Percentiles rank a stretch among this genome's conserved stretches.
phyloP scores from a whole-genome alignment of 2,113 vertebrate species.

The Etia nguti region DNA sequence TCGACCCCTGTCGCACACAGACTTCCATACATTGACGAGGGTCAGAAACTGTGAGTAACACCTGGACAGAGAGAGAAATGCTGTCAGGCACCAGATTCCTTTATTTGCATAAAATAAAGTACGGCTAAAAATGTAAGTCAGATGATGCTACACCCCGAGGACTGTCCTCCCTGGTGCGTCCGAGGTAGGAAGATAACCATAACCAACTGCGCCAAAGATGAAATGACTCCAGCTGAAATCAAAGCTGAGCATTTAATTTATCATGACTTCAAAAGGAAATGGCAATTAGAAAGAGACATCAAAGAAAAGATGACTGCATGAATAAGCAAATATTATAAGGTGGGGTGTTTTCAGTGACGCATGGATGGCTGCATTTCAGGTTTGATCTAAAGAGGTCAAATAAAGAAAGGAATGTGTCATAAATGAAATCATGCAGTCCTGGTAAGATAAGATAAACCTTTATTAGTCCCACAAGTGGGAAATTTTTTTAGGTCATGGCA shows the following conservation, averaged over 20 bases:
- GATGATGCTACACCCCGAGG: conserved; percentile 7
- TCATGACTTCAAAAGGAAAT: conserved; percentile 49
- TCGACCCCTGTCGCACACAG: neutral
- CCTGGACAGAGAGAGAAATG: conserved; percentile 23
- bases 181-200: conserved; percentile 30
- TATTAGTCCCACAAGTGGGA: too few species aligned
- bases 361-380: neutral
- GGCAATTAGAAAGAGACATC: conserved; percentile 37
- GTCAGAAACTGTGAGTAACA: conserved; percentile 38
- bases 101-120: conserved; percentile 41
- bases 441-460: too few species aligned
- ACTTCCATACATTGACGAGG: conserved; percentile 8
- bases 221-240: conserved; percentile 37
- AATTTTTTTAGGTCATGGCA: too few species aligned
- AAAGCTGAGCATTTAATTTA: conserved; percentile 22
- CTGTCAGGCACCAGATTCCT: conserved; percentile 12
- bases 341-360: neutral
- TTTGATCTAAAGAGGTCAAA: neutral
- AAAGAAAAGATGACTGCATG: conserved; percentile 38
- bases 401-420: neutral
- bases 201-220: conserved; percentile 26
- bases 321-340: conserved; percentile 17
- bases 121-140: conserved; percentile 6
- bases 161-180: conserved; percentile 18
- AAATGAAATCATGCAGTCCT: neutral